Evolutionary conservation across 2,888 invertebrate species (phyloP), one percentile per base, ranked within the genome.

Genomic region (Parnassius glacialis): DNA sequence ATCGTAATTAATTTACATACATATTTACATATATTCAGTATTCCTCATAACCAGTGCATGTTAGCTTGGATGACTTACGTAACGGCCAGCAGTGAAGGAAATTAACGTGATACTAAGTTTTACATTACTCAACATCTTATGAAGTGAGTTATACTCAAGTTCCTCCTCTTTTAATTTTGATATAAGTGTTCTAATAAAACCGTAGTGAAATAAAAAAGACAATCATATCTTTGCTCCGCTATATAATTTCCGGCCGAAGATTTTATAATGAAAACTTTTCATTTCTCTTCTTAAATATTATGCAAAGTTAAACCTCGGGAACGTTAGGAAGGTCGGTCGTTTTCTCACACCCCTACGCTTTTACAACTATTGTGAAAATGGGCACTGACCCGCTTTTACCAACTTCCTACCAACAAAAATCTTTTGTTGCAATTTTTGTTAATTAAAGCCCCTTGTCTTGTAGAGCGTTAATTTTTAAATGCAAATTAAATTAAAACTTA

Each of bases 181-280:
- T n/a, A 45, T n/a, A 45, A n/a, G n/a, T 45, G n/a, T 45, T 45
- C 12, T 9, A 13, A 48, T 48, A 13, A 48, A 48, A 16, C 13
- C 47, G 7, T 48, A 16, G 51, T 56, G 52, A 61, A 51, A 56
- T 56, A 56, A 61, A 44, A 55, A 55, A 59, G 47, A 48, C 47
- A 54, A 51, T 60, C 55, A 44, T 56, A 56, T 74, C 76, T 79
- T 78, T 82, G 81, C 82, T 48, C 13, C 10, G 80, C 80, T 85
- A 83, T 81, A 83, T 85, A 87, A 86, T 87, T 83, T 69, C 72
- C 70, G 70, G 63, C 76, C 74, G 81, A 84, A 81, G 83, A 81
- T 79, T 76, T 77, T 73, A 80, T 82, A 84, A 80, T 79, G 79
- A 78, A 70, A 77, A 79, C 79, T 82, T 81, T 81, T 79, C 81